A percentile compares a stretch with the other conserved stretches of the same genome.
phyloP scores from a whole-genome alignment of 2,888 invertebrate genomes.

The Capitulum mitella region DNA sequence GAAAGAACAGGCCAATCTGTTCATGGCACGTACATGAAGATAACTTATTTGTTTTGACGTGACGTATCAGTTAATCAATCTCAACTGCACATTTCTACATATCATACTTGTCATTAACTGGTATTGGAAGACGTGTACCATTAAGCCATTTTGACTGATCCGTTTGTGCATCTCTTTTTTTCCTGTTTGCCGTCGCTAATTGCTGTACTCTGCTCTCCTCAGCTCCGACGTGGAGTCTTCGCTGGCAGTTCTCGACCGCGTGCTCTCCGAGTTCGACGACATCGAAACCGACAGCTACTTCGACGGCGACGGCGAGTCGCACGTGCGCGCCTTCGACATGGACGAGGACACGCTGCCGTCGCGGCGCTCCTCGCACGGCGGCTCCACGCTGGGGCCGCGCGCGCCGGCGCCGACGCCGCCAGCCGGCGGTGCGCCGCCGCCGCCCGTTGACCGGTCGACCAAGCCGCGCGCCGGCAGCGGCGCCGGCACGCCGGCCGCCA shows the following conservation, averaged over 20 bases:
- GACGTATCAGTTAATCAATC: no score
- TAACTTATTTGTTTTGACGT: no score
- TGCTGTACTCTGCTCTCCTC: constrained; percentile 47
- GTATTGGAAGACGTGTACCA: no score
- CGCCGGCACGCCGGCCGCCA: constrained; percentile 1
- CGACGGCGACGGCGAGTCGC: constrained; percentile 9
- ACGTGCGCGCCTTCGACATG: background rate
- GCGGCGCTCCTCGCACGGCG: background rate
- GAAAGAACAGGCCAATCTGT: no score
- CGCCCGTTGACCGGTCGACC: constrained; percentile 11
- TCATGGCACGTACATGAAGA: no score
- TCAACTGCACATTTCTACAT: no score
- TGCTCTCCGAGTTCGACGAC: constrained; percentile 85
- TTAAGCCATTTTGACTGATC: no score
- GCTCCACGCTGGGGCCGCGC: background rate
- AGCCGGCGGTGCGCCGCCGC: no score
- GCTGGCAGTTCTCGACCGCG: constrained; percentile 77
- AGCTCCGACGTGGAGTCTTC: constrained; percentile 84
- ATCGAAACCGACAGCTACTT: constrained; percentile 44
- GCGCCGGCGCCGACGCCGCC: background rate
- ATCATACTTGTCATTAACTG: no score
- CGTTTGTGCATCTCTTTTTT: no score
- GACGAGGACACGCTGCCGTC: background rate
- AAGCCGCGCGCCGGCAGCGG: constrained; percentile 3
- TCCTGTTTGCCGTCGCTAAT: no score